Base-by-base conservation (phyloP, 2,113 vertebrate genomes). In the Notarius quadriscutis region DNA sequence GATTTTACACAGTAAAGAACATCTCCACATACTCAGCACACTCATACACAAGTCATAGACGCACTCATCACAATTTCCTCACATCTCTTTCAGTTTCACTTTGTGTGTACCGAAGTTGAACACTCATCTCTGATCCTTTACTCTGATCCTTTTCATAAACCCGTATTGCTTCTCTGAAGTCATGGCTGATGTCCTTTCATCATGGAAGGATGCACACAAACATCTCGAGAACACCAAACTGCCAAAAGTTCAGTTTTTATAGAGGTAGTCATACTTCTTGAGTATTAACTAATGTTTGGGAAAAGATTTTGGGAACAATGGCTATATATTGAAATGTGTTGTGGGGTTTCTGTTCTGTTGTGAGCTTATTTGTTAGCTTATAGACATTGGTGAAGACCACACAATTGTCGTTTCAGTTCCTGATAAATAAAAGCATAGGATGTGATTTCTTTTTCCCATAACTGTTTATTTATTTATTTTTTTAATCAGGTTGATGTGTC, bases 21-120 rank as follows among this genome's bases (percentile, higher is more conserved):
- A 83, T 50, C 74, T 92, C 89, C 88, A 86, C 74, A 86, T 75
- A 89, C 90, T 75, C 12, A 7, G n/a, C 78, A 89, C 50, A 83
- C 69, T 83, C 67, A 77, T 60, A 86, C 87, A 74, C 62, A 89
- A 63, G 86, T 79, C 84, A 85, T 63, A 89, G 18, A 86, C 71
- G 85, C 80, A 90, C 89, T 74, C 5, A 22, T 50, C 90, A 90
- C 62, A 87, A 81, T 91, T 85, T 77, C 80, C 67, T 86, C 86
- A 93, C 91, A 89, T 87, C 87, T 71, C 74, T 41, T 93, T 92
- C 58, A 88, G 84, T 89, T 88, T 91, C 82, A 15, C 77, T 57
- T 51, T 72, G 55, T 63, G 74, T 87, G 67, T 74, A 7, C 79
- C 25, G 63, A 41, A 67, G 62, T 75, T 77, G 62, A 51, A 79